A percentile compares a stretch with the other conserved stretches of the same genome.
phyloP scores from a whole-genome alignment of 1,140 invertebrate genomes.

The Lordiphosa stackelbergi region DNA sequence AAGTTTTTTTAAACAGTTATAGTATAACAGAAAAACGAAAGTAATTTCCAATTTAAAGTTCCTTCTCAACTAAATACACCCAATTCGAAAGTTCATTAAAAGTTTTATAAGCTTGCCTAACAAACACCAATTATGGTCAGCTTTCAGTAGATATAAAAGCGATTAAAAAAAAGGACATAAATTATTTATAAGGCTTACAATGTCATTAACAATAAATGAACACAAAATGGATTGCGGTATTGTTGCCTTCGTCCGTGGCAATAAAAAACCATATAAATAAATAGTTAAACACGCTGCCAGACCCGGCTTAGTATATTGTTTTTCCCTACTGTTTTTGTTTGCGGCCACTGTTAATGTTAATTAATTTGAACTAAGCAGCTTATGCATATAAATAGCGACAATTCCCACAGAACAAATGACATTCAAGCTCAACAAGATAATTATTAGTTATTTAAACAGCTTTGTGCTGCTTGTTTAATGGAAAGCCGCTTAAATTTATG shows the following conservation, averaged over 20 bases:
- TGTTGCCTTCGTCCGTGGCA: no score
- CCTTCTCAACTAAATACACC: constrained; percentile 12
- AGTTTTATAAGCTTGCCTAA: no score
- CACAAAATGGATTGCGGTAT: no score
- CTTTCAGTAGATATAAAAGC: no score
- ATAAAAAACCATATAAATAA: no score
- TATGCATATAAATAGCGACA: constrained; percentile 59
- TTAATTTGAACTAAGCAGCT: constrained; percentile 70
- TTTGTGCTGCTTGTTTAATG: constrained; percentile 59
- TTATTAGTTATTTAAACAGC: constrained; percentile 72
- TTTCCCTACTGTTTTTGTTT: no score
- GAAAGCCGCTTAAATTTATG: constrained; percentile 53
- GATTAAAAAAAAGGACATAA: constrained; percentile 6
- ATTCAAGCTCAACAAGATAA: constrained; percentile 44
- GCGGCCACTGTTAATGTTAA: constrained; percentile 55
- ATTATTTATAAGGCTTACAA: constrained; percentile 63
- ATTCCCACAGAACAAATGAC: constrained; percentile 19
- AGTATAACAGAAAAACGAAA: no score
- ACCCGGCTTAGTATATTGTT: no score
- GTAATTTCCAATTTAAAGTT: no score
- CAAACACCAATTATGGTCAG: no score
- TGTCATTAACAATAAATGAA: constrained; percentile 66
- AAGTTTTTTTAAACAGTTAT: no score
- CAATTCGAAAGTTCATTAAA: neutral
- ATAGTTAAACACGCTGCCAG: no score